Base-by-base conservation (phyloP, 2,888 invertebrate species). In the Sinhomidia bicolor region DNA sequence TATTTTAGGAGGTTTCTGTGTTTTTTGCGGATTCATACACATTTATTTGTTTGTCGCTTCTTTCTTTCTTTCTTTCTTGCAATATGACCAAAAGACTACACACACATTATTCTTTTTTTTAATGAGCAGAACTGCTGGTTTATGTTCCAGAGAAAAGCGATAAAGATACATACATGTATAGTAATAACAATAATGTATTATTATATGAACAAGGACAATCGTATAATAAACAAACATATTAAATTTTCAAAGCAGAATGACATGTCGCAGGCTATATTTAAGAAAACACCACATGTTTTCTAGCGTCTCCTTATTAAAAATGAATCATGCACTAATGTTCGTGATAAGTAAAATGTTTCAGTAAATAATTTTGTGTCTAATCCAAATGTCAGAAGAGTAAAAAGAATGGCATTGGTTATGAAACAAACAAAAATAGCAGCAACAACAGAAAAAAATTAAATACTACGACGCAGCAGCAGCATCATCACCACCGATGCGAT, bases 1-100 rank as follows among this genome's bases (percentile, higher is more conserved):
- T 65, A 81, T 57, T 79, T 79, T 23, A 71, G 26, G 36, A 41
- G 36, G 68, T 60, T 65, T n/a, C 17, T n/a, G 7, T 60, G 60
- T 29, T 65, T 65, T 74, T 71, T 71, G 20, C n/a, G 26, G 62
- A 62, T 26, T 65, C 26, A 5, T 71, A 20, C 41, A 71, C 23
- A n/a, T n/a, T n/a, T n/a, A n/a, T 71, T 71, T 44, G 23, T 41
- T 44, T 41, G 14, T 12, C 20, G 20, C n/a, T 36, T 60, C 60
- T 14, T 60, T 26, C 54, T 54, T 54, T 10, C 41, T 41, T 41
- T n/a, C 54, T 17, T 57, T 57, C 44, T 44, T 6, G 10, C 17
- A n/a, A 23, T 20, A 44, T 71, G 41, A 23, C 29, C 54, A n/a
- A 32, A n/a, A 32, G 9, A 17, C 32, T 20, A 44, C 71, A 44